phyloP scores from a whole-genome alignment of 2,888 invertebrate genomes.

The Stramonita haemastoma region DNA sequence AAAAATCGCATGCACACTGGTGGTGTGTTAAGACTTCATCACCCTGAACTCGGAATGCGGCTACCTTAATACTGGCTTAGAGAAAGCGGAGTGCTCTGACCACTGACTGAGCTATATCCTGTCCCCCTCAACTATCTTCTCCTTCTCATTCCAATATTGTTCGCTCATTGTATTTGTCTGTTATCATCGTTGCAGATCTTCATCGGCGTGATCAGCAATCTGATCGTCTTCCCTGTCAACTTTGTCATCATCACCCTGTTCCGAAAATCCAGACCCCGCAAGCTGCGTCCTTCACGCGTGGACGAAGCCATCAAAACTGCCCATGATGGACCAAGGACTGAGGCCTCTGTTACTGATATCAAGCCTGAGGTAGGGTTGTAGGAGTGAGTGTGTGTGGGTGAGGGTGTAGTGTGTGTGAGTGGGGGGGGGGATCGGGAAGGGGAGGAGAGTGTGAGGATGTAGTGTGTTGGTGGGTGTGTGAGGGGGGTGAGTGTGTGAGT shows the following conservation, averaged over 20 bases:
- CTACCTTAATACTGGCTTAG: too few species aligned
- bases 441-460: not conserved
- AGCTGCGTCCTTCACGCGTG: slow-evolving; percentile 72
- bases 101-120: too few species aligned
- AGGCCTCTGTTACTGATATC: slow-evolving; percentile 50
- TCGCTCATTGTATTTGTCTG: not conserved
- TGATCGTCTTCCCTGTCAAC: slow-evolving; percentile 78
- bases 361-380: slow-evolving; percentile 47
- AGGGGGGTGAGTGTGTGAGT: too few species aligned
- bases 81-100: too few species aligned
- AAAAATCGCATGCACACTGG: too few species aligned
- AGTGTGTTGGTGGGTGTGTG: too few species aligned
- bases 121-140: too few species aligned
- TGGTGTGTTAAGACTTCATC: too few species aligned
- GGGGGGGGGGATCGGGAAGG: not conserved
- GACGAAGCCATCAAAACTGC: slow-evolving; percentile 67
- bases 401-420: not conserved
- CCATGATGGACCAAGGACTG: slow-evolving; percentile 28
- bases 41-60: too few species aligned
- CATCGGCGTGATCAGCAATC: slow-evolving; percentile 77
- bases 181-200: slow-evolving; percentile 72
- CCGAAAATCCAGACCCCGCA: slow-evolving; percentile 76
- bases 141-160: not conserved
- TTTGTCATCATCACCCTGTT: slow-evolving; percentile 78
- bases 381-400: not conserved